Conservation (phyloP, 2,113 vertebrate species). For the Asarcornis scutulata region DNA sequence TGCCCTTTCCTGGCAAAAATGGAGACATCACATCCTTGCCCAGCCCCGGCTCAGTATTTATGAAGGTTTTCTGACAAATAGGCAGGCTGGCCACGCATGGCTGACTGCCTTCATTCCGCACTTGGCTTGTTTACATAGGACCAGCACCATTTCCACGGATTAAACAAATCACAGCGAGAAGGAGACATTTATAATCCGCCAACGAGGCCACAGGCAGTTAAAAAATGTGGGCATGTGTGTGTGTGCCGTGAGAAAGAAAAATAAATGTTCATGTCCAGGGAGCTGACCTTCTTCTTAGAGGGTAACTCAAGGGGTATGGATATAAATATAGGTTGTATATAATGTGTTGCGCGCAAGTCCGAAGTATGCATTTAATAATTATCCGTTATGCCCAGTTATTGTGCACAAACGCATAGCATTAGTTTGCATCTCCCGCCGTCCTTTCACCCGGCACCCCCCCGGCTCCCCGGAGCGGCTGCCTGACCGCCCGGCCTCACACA, state of each 20-base stretch:
- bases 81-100: conserved; percentile 91
- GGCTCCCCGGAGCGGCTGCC: not conserved
- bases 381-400: conserved; percentile 5
- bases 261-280: conserved; percentile 82
- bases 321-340: conserved; percentile 60
- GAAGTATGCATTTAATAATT: conserved; percentile 51
- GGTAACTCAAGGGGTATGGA: conserved; percentile 64
- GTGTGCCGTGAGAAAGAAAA: conserved; percentile 78
- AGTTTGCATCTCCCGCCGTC: not conserved
- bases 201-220: conserved; percentile 91
- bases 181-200: conserved; percentile 95
- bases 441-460: not conserved
- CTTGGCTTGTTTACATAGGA: conserved; percentile 99
- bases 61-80: conserved; percentile 97
- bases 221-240: conserved; percentile 79
- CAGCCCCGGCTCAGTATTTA: conserved; percentile 87
- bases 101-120: conserved; percentile 93
- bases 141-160: conserved; percentile 96
- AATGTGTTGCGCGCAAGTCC: not conserved
- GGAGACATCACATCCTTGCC: conserved; percentile 94
- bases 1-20: conserved; percentile 92
- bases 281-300: conserved; percentile 87
- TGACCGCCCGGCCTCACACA: not conserved
- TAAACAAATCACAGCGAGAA: conserved; percentile 97
- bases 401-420: conserved; percentile 12